These are phyloP conservation scores for Hemicrepidius hirtus DNA, from an alignment of 2,888 invertebrate species.

Conservation along the genomic window DNA sequence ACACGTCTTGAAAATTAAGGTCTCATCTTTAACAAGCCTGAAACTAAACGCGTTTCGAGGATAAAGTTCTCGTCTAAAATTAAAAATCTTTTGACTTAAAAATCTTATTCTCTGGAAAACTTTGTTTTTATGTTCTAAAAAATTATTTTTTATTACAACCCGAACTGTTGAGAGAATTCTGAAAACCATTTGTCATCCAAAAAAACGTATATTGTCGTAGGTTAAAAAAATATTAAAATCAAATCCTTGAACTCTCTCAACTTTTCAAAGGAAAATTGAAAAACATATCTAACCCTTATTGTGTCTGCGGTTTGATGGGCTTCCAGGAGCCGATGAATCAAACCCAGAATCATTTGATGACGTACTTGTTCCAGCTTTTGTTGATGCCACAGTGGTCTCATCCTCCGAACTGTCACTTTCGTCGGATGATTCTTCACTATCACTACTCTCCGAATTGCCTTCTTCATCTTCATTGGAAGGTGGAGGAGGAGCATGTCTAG, in stretches of 20 bases:
- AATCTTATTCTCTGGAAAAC: no score
- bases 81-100: no score
- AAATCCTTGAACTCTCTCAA: conserved; percentile 21
- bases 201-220: neutral
- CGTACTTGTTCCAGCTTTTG: conserved; percentile 78
- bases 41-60: no score
- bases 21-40: no score
- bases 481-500: conserved; percentile 58
- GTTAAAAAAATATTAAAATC: no score
- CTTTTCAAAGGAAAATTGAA: conserved; percentile 55
- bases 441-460: conserved; percentile 61
- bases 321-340: conserved; percentile 81
- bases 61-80: no score
- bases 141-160: neutral
- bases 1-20: no score
- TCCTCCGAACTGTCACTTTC: conserved; percentile 59
- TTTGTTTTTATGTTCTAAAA: no score
- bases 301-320: conserved; percentile 76
- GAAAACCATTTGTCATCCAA: neutral
- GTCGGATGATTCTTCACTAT: conserved; percentile 65
- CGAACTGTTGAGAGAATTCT: conserved; percentile 22
- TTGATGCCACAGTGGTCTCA: conserved; percentile 60
- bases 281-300: conserved; percentile 77
- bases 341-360: conserved; percentile 91
- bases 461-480: conserved; percentile 41